Base-by-base conservation (phyloP, 2,113 vertebrate genomes). In the Regulus satrapa region DNA sequence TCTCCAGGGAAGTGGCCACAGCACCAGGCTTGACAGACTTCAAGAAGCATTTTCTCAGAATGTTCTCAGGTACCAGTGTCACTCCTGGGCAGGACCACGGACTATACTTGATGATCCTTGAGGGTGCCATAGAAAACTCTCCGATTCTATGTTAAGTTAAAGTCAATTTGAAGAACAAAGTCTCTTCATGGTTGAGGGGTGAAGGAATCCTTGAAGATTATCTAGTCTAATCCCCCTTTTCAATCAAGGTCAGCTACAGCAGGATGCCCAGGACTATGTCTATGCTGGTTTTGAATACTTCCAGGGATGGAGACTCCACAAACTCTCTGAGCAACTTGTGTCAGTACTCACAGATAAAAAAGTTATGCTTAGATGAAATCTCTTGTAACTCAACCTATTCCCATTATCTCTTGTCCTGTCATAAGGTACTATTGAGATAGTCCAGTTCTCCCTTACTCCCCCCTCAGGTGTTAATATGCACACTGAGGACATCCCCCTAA, bases 111-210 rank as follows among this genome's bases (percentile, higher is more conserved):
- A 18, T 67, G 14, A 34, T 15, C 14, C 29, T 40, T 20, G 21
- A 59, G n/a, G 23, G 8, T 29, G 11, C 38, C 54, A 81, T 74
- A 24, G 61, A 61, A 52, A 59, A 9, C 7, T 75, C 24, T 59
- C 21, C 46, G 36, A 51, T 36, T 56, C 58, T 80, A 6, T 58
- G 32, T 51, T 34, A 68, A 59, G 25, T 40, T 43, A 15, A 77
- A 81, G 12, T 28, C 25, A 79, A 21, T n/a, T 55, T 0, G 0
- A 92, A 71, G 34, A 85, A 31, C 29, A 80, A 31, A 77, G 73
- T 69, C 38, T 38, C 3, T 2, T 54, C 18, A 19, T 0, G 0
- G 17, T 0, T 68, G 25, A 61, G 32, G 6, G 31, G 8, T 68
- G 41, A 86, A 66, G 46, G 29, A 46, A 49, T 10, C 15, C 66